phyloP scores from a whole-genome alignment of 2,797 vertebrate genomes.

The Lagorchestes hirsutus region DNA sequence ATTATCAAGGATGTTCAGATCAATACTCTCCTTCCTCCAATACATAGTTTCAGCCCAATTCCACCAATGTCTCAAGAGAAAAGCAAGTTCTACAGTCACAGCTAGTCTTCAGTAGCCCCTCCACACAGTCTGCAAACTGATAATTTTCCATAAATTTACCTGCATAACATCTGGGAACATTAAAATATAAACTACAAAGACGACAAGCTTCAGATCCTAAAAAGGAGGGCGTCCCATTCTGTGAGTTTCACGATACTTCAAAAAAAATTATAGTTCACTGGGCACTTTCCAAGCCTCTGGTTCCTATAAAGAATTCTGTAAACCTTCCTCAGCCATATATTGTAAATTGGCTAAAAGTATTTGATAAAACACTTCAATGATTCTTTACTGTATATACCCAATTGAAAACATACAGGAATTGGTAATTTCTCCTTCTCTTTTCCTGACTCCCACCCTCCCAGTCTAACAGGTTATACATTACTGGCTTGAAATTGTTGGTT shows the following conservation, averaged over 20 bases:
- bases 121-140: neutral
- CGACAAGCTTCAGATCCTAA: neutral
- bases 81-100: neutral
- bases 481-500: neutral
- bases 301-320: slow-evolving; percentile 19
- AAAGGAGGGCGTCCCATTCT: slow-evolving; percentile 23
- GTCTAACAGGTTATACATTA: neutral
- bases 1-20: neutral
- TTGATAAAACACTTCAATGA: slow-evolving; percentile 48
- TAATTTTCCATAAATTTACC: slow-evolving; percentile 35
- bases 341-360: neutral
- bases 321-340: slow-evolving; percentile 21
- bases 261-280: neutral
- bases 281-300: neutral
- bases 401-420: slow-evolving; percentile 52
- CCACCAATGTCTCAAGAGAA: slow-evolving; percentile 45
- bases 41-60: neutral
- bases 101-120: neutral
- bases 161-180: slow-evolving; percentile 50
- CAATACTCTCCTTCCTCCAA: neutral
- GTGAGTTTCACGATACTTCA: neutral
- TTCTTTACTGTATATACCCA: neutral
- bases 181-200: slow-evolving; percentile 27
- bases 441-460: neutral
- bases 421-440: neutral